Percentiles rank a stretch among this genome's conserved stretches.
Evolutionary conservation across 2,797 vertebrate species (phyloP).

Genomic region (Galaxias olidus): DNA sequence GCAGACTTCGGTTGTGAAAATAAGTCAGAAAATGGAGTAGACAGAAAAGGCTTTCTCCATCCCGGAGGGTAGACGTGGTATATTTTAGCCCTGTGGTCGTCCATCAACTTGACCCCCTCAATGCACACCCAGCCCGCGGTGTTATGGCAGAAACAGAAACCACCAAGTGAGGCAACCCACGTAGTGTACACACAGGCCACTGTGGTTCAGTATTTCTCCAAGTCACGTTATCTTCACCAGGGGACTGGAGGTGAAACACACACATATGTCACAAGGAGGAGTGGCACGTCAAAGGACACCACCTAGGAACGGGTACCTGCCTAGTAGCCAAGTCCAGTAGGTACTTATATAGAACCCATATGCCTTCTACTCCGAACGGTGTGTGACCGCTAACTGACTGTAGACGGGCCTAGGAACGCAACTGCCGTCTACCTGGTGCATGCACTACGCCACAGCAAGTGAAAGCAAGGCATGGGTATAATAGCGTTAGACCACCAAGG

Average conservation of each 20-base stretch:
- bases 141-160: slow-evolving; percentile 61
- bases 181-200: slow-evolving; percentile 38
- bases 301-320: slow-evolving; percentile 18
- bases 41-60: slow-evolving; percentile 60
- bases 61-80: slow-evolving; percentile 34
- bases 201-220: slow-evolving; percentile 26
- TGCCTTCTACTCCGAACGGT: too few species aligned
- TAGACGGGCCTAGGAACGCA: too few species aligned
- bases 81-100: slow-evolving; percentile 66
- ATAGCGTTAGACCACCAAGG: too few species aligned
- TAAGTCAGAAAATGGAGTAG: slow-evolving; percentile 53
- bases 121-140: slow-evolving; percentile 49
- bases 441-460: too few species aligned
- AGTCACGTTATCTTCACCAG: slow-evolving; percentile 31
- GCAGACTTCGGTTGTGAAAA: slow-evolving; percentile 65
- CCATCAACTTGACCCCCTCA: slow-evolving; percentile 57
- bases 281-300: background rate
- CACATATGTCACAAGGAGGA: slow-evolving; percentile 1
- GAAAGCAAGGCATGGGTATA: too few species aligned
- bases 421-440: too few species aligned
- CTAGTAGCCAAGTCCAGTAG: slow-evolving; percentile 29
- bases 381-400: too few species aligned
- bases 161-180: slow-evolving; percentile 58
- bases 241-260: slow-evolving; percentile 9
- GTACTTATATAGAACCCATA: slow-evolving; percentile 1